Evolutionary conservation across 2,888 invertebrate genomes (phyloP), one percentile per base, ranked within the genome.

Genomic region (Thelaira solivaga): DNA sequence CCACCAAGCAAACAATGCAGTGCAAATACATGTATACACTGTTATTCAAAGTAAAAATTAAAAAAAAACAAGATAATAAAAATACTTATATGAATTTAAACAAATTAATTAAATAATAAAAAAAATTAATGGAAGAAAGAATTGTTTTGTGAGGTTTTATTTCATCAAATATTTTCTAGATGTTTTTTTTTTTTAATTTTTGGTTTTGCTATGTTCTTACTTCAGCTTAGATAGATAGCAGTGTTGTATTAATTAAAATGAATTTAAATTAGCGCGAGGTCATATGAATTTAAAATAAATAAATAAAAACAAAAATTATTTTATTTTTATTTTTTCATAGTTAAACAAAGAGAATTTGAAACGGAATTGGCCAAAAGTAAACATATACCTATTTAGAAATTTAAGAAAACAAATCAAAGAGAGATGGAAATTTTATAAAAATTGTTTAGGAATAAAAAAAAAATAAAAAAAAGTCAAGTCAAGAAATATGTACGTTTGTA

Each of bases 231-330:
- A n/a, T n/a, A n/a, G n/a, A n/a, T n/a, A n/a, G n/a, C n/a, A 64
- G 31, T 22, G 13, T 81, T 75, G 81, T 82, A 84, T 88, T 85
- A 87, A 88, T 87, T 86, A 82, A 86, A 86, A 85, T 87, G 85
- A 87, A 88, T 88, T 86, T 85, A 85, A 88, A 86, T 85, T 84
- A 84, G 88, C 84, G 84, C 87, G 87, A 88, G 88, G 88, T 82
- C 88, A 85, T 84, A 81, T 82, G 82, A 86, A 85, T 86, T 87
- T 86, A 88, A 86, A 65, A 68, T 29, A 45, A 45, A 64, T 59
- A 51, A 49, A 57, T 20, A 65, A 29, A 75, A 31, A 55, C 45
- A 13, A 10, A 62, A 34, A 53, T 43, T 62, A 16, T 41, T 51
- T 16, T 3, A 36, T 24, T 41, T 51, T 16, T 7, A 26, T 36